Percentiles rank a stretch among this genome's conserved stretches.
Conservation (phyloP, 2,888 invertebrate species). For the Lamellibrachia columna region DNA sequence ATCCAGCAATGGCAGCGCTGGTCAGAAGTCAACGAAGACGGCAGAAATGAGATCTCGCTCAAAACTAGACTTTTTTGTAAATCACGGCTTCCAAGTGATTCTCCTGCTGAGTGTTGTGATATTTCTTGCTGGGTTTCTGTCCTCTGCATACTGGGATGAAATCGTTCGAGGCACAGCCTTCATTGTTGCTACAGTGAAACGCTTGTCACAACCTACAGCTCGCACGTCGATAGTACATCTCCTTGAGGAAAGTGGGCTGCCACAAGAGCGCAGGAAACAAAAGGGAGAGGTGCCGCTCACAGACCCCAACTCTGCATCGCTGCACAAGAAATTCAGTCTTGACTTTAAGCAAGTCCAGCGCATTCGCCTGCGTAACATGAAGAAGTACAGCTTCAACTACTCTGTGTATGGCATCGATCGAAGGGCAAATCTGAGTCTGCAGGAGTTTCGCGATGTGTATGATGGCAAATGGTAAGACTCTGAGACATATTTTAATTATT, state of each 20-base stretch:
- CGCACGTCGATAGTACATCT: background rate
- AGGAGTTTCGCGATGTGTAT: constrained; percentile 63
- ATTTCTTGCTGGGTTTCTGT: background rate
- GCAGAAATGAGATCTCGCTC: background rate
- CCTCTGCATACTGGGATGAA: background rate
- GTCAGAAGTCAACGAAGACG: background rate
- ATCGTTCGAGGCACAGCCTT: background rate
- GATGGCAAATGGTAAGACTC: constrained; percentile 61
- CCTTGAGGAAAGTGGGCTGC: background rate
- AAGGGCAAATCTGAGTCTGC: constrained; percentile 50
- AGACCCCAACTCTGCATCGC: background rate
- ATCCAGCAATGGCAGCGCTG: background rate
- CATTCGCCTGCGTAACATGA: constrained; percentile 40
- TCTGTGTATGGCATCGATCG: constrained; percentile 50
- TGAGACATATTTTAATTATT: background rate
- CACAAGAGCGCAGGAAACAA: background rate
- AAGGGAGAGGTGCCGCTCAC: background rate
- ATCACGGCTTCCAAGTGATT: background rate
- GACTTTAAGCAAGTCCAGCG: background rate
- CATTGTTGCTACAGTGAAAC: background rate
- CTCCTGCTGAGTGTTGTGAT: background rate
- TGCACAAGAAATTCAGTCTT: background rate
- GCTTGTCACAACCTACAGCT: background rate
- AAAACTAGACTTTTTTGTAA: background rate
- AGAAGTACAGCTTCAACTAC: constrained; percentile 46